Evolutionary conservation across 2,888 invertebrate species (phyloP).

Genomic region (Phragmatobia fuliginosa): DNA sequence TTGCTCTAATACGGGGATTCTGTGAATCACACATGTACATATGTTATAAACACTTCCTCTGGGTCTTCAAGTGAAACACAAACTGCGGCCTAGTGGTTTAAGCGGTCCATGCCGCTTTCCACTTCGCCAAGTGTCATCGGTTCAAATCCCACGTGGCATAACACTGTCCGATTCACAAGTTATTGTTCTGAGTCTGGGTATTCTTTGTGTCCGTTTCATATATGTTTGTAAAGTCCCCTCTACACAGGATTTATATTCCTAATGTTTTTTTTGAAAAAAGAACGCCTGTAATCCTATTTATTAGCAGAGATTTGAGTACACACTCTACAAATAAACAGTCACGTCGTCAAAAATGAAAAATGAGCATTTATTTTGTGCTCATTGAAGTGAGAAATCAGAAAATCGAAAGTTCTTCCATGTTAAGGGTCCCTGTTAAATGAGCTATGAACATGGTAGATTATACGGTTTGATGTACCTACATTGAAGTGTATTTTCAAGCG

Average conservation of each 20-base stretch:
- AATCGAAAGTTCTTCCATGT: conserved; percentile 58
- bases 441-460: conserved; percentile 54
- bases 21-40: not conserved
- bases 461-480: conserved; percentile 38
- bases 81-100: too few species aligned
- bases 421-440: conserved; percentile 63
- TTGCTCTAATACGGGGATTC: not conserved
- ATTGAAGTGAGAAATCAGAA: conserved; percentile 58
- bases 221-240: too few species aligned
- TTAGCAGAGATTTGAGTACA: conserved; percentile 7
- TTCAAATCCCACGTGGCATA: too few species aligned
- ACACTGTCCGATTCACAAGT: too few species aligned
- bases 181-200: too few species aligned
- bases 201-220: too few species aligned
- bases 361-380: conserved; percentile 56
- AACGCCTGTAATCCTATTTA: conserved; percentile 3
- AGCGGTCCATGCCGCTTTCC: too few species aligned
- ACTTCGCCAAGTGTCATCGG: too few species aligned
- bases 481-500: conserved; percentile 24
- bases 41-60: too few species aligned
- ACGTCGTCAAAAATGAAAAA: conserved; percentile 45
- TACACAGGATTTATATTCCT: too few species aligned
- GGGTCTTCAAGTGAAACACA: too few species aligned
- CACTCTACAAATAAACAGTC: conserved; percentile 36
- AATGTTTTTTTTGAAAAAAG: too few species aligned